phyloP scores from a whole-genome alignment of 1,140 invertebrate species.

The Orius laevigatus region DNA sequence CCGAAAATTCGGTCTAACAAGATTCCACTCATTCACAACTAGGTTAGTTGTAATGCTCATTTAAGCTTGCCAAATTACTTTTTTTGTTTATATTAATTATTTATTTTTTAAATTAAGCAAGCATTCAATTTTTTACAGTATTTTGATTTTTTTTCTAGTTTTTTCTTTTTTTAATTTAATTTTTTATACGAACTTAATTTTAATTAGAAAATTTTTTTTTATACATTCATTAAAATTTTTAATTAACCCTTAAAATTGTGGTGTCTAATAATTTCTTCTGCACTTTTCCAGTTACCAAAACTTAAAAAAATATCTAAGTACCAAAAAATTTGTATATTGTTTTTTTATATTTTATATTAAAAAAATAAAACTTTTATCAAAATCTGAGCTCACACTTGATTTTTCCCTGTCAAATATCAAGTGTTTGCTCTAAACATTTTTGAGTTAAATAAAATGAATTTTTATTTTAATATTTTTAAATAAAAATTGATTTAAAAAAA shows the following conservation, averaged over 20 bases:
- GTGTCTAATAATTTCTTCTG: background rate
- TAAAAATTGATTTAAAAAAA: conserved; percentile 1
- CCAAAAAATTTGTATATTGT: conserved; percentile 10
- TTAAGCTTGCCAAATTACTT: conserved; percentile 14
- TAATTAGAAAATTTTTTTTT: background rate
- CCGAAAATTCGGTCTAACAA: background rate
- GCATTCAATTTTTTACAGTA: background rate
- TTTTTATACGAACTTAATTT: background rate
- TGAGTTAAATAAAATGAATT: too few relatives aligned
- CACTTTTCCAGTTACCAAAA: conserved; percentile 5
- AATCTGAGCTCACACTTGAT: background rate
- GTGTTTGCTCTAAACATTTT: too few relatives aligned
- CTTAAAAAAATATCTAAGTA: conserved; percentile 1
- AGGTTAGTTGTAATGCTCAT: conserved; percentile 11
- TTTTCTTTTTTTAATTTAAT: background rate
- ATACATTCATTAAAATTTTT: too few relatives aligned
- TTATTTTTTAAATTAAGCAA: conserved; percentile 5
- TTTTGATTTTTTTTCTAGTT: too few relatives aligned
- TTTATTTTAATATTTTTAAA: too few relatives aligned
- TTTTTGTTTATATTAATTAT: conserved; percentile 12
- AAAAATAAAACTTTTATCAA: background rate
- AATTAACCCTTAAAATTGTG: too few relatives aligned
- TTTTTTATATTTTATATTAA: conserved; percentile 1
- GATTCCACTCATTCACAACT: background rate
- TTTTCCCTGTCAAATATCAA: too few relatives aligned